Conservation (phyloP, 2,113 vertebrate species). For the Takifugu bimaculatus region DNA sequence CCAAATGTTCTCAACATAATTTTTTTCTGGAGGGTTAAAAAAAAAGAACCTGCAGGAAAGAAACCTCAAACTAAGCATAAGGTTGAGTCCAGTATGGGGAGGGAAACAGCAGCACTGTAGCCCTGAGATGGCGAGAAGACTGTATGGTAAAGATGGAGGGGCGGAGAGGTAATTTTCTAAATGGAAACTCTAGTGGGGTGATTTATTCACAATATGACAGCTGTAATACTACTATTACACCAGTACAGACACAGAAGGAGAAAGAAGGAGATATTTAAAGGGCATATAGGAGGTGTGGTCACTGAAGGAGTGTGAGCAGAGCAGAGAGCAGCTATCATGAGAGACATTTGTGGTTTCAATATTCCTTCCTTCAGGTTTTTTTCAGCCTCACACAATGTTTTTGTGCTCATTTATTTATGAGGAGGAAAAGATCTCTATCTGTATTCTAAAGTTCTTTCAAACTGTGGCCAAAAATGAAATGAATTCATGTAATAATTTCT, state of each 20-base stretch:
- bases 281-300: slow-evolving; percentile 20
- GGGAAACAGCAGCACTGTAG: slow-evolving; percentile 37
- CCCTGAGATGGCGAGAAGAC: slow-evolving; percentile 28
- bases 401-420: too few species aligned
- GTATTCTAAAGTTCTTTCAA: too few species aligned
- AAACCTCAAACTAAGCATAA: neutral
- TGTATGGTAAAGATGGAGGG: slow-evolving; percentile 1
- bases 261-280: slow-evolving; percentile 19
- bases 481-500: neutral
- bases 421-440: too few species aligned
- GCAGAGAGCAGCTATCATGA: slow-evolving; percentile 28
- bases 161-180: slow-evolving; percentile 71
- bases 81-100: slow-evolving; percentile 49
- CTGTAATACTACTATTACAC: slow-evolving; percentile 72
- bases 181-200: slow-evolving; percentile 65
- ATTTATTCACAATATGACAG: slow-evolving; percentile 70
- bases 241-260: slow-evolving; percentile 44
- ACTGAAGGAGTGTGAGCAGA: neutral
- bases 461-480: too few species aligned
- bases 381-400: neutral
- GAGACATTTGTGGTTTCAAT: slow-evolving; percentile 43
- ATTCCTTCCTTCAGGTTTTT: slow-evolving; percentile 22
- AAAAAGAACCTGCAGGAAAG: neutral
- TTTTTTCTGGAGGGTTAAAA: neutral
- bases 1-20: too few species aligned